phyloP scores from a whole-genome alignment of 2,888 invertebrate species.

The Agrotis puta region DNA sequence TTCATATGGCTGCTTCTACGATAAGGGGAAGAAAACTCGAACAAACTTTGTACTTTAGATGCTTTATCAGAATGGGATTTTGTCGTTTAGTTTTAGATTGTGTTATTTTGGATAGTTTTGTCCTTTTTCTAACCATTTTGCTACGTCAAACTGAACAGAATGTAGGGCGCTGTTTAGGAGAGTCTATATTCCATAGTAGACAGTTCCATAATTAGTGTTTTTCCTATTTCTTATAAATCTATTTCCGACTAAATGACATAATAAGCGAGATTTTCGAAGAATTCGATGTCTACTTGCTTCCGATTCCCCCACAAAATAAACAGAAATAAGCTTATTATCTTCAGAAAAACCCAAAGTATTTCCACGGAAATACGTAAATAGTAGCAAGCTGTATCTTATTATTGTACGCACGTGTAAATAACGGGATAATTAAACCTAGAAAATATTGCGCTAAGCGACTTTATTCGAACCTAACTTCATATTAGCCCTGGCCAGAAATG shows the following conservation, averaged over 20 bases:
- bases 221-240: background rate
- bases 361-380: background rate
- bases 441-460: background rate
- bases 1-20: constrained; percentile 61
- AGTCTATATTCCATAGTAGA: too few relatives aligned
- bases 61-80: constrained; percentile 5
- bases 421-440: constrained; percentile 19
- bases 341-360: background rate
- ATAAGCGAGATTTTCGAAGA: background rate
- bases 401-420: constrained; percentile 22
- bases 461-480: background rate
- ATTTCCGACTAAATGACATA: too few relatives aligned
- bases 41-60: constrained; percentile 25
- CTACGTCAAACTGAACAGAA: background rate
- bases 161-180: background rate
- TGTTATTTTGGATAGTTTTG: background rate
- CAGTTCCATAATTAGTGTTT: too few relatives aligned
- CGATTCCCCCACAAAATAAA: background rate
- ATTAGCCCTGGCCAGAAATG: constrained; percentile 8
- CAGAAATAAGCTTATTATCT: background rate
- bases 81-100: background rate
- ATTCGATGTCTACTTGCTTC: background rate
- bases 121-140: background rate
- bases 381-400: background rate
- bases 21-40: constrained; percentile 43